Percentiles rank a stretch among this genome's conserved stretches.
Conservation (phyloP, 2,797 vertebrate species). For the Adrianichthys oophorus region DNA sequence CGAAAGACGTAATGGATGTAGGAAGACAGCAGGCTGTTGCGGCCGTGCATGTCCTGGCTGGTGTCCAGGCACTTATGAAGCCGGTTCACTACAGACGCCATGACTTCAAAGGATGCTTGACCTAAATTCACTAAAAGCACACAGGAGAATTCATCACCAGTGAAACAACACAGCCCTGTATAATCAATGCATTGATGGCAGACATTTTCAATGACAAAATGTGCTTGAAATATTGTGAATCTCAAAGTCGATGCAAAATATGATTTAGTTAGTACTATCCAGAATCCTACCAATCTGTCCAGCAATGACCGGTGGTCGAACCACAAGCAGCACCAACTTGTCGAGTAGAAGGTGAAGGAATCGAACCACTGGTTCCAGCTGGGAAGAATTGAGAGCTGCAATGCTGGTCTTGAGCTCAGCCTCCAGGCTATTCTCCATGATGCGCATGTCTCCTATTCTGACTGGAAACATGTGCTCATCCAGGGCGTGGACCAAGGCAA, state of each 20-base stretch:
- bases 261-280: background rate
- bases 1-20: slow-evolving; percentile 98
- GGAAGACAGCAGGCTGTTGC: slow-evolving; percentile 93
- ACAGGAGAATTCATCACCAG: too few relatives aligned
- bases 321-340: slow-evolving; percentile 95
- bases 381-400: slow-evolving; percentile 90
- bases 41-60: slow-evolving; percentile 95
- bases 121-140: slow-evolving; percentile 88
- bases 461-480: slow-evolving; percentile 99
- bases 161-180: too few relatives aligned
- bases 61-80: slow-evolving; percentile 96
- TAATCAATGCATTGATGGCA: too few relatives aligned
- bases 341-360: slow-evolving; percentile 98
- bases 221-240: too few relatives aligned
- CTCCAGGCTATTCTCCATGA: slow-evolving; percentile 99
- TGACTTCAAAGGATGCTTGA: slow-evolving; percentile 96
- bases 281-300: slow-evolving; percentile 91
- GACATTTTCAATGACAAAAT: too few relatives aligned
- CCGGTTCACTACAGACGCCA: slow-evolving; percentile 96
- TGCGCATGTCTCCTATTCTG: slow-evolving; percentile 96
- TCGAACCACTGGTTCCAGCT: slow-evolving; percentile 94
- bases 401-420: slow-evolving; percentile 95
- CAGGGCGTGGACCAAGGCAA: slow-evolving; percentile 95
- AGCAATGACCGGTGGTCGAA: slow-evolving; percentile 95
- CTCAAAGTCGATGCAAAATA: too few relatives aligned